Base-by-base conservation (phyloP, 1,140 invertebrate genomes). In the Monochamus saltuarius region DNA sequence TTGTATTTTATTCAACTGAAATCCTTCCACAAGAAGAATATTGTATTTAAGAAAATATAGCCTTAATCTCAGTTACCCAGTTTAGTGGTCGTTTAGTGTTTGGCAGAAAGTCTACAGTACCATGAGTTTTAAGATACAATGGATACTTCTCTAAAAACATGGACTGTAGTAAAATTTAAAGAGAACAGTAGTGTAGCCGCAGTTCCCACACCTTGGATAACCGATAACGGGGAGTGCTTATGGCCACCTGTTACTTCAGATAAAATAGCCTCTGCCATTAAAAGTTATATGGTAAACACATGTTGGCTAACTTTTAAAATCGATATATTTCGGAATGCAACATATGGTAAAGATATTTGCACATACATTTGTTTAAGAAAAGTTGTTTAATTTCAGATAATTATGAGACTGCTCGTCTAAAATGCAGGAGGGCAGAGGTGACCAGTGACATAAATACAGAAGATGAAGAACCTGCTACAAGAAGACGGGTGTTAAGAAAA, bases 111-210 rank as follows among this genome's bases (percentile, higher is more conserved):
- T n/a, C n/a, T n/a, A n/a, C n/a, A n/a, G n/a, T n/a, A n/a, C n/a
- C n/a, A n/a, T n/a, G n/a, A n/a, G n/a, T n/a, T n/a, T n/a, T n/a
- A n/a, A n/a, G n/a, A n/a, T n/a, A n/a, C n/a, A n/a, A n/a, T n/a
- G n/a, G n/a, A n/a, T n/a, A n/a, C n/a, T n/a, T n/a, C n/a, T n/a
- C n/a, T n/a, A 43, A 43, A 43, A 38, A n/a, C 42, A 14, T 43
- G 42, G 42, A 43, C 42, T 43, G 42, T 43, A 17, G 42, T 43
- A 14, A 13, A 43, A 43, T 43, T 43, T 43, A 7, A 43, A 43
- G 42, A n/a, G n/a, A n/a, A 43, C 42, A 43, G 42, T 43, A 14
- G 13, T 7, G 42, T 43, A 14, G 42, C 13, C 13, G 42, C 42
- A 14, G 42, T 45, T 13, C 42, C 42, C 14, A 45, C 14, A 13